Base-by-base conservation (phyloP, 92 coral and sea anemone genomes). In the Bergia sp. region DNA sequence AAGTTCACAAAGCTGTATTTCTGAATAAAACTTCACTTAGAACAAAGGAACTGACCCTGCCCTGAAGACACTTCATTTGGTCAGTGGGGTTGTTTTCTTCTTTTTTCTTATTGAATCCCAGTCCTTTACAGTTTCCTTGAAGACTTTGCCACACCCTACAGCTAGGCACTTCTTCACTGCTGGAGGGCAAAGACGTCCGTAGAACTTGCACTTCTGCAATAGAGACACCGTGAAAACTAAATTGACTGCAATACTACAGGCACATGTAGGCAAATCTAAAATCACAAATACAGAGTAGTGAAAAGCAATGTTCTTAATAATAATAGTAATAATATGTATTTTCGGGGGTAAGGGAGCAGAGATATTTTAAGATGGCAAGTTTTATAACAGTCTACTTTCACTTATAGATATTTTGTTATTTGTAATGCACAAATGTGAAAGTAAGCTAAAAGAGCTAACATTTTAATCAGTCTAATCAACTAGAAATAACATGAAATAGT, bases 331-430 rank as follows among this genome's bases (percentile, higher is more conserved):
- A 9, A 50, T 50, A 49, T 65, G 72, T 13, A 65, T 65, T 65
- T 65, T 65, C 72, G 72, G 72, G 72, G 72, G 29, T 65, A 65
- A 23, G 72, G 72, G 72, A 65, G 72, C 72, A 65, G 72, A 23
- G 23, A 13, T 65, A 65, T 65, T 13, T 65, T 65, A 65, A 65
- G 72, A 65, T 15, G 72, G 23, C 72, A 65, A 65, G 72, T 65
- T 65, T 65, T 65, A 13, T 65, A 65, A 65, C 72, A 65, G 72
- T 65, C 29, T 15, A 65, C 72, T 65, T 65, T 65, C 72, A 65
- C 72, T 65, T 15, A 65, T 65, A 15, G 29, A 65, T 65, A 65
- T 65, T 65, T 65, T 13, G 72, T 65, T 65, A 65, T 65, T 23
- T 65, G 21, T 13, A 15, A 65, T 65, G 23, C 23, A 65, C 23